Base-by-base conservation (phyloP, 2,888 invertebrate species). In the Petrolisthes manimaculis region DNA sequence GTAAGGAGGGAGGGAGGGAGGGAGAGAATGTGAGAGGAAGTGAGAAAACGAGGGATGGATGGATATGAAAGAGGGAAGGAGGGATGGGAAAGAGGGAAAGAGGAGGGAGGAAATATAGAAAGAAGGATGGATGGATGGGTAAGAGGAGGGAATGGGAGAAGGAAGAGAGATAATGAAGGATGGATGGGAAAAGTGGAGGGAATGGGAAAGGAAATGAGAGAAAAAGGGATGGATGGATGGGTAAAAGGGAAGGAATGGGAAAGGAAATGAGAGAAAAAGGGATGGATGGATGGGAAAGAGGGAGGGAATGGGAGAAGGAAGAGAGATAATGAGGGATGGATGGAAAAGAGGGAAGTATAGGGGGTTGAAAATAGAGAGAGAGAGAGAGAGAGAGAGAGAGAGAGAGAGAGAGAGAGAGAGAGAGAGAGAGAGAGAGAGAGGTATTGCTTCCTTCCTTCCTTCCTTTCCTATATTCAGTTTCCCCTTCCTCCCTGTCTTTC, bases 181-280 rank as follows among this genome's bases (percentile, higher is more conserved):
- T 37, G 53, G 51, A 37, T 12, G 53, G 53, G 9, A 75, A 18
- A 75, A 24, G 75, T 9, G 6, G 74, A n/a, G n/a, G 21, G 74
- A n/a, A n/a, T 74, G 8, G 74, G n/a, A n/a, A 74, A 74, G 78
- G n/a, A 78, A 51, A 37, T 24, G 53, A 78, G 37, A 78, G 51
- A n/a, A 78, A 78, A 37, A 5, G 53, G 78, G n/a, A 5, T 24
- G 37, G 5, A 78, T 51, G 14, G 37, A 53, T 14, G 53, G 37
- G 37, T 5, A 14, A 5, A 5, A 51, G 78, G 37, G 51, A 78
- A 51, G 37, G n/a, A 37, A 5, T 61, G 67, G 14, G 14, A 14
- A 12, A 61, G 67, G 9, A 61, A 61, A 61, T 8, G 67, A 61
- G 14, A 61, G 67, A 8, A 61, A 61, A 12, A 14, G 9, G 14